Percentiles rank a stretch among this genome's conserved stretches.
Conservation (phyloP, 2,113 vertebrate species). For the Condylura cristata region DNA sequence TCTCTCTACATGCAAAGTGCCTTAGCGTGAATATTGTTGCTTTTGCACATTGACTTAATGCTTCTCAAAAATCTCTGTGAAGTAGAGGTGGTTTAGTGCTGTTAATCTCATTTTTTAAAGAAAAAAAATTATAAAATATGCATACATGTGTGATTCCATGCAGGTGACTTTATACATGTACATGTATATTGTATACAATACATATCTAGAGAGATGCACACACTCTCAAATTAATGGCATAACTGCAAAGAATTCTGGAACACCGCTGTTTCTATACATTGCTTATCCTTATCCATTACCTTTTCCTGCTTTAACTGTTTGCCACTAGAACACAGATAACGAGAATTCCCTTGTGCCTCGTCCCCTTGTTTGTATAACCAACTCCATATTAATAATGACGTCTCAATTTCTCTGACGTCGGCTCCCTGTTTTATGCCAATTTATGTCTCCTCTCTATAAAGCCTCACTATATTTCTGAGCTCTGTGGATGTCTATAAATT, state of each 20-base stretch:
- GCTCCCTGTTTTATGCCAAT: background rate
- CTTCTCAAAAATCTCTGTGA: background rate
- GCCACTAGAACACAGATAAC: background rate
- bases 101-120: background rate
- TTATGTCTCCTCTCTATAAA: background rate
- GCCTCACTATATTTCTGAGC: background rate
- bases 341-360: background rate
- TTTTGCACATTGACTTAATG: background rate
- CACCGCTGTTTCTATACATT: background rate
- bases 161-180: background rate
- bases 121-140: background rate
- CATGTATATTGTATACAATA: background rate
- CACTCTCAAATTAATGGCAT: background rate
- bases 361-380: background rate
- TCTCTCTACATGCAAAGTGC: background rate
- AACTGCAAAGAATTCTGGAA: background rate
- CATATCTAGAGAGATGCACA: background rate
- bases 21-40: background rate
- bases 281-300: background rate
- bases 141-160: background rate
- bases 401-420: background rate
- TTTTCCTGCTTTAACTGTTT: background rate
- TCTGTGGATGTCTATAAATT: background rate
- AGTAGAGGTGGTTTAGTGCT: background rate
- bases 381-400: background rate